A percentile compares a stretch with the other conserved stretches of the same genome.
phyloP scores from a whole-genome alignment of 2,888 invertebrate genomes.

The Piscicola geometra region DNA sequence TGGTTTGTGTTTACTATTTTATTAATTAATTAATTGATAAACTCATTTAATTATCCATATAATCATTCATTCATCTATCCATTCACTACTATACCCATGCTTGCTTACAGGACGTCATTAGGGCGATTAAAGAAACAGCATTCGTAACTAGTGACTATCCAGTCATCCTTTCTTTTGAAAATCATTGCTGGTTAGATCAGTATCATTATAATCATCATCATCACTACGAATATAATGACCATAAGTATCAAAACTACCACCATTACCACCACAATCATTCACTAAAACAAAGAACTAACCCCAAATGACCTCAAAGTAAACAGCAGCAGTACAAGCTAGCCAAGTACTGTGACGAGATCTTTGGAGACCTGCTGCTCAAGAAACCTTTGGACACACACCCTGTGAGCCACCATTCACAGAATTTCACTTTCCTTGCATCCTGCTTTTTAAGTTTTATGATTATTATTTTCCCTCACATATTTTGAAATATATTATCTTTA shows the following conservation, averaged over 20 bases:
- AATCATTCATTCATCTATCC: too few species aligned
- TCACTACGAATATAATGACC: conserved; percentile 39
- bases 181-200: conserved; percentile 82
- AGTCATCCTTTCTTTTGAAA: conserved; percentile 95
- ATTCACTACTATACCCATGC: neutral
- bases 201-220: too few species aligned
- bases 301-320: conserved; percentile 56
- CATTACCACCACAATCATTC: neutral
- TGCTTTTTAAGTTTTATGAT: too few species aligned
- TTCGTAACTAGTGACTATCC: conserved; percentile 97
- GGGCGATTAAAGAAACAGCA: conserved; percentile 92
- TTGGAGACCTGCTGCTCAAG: conserved; percentile 83
- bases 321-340: conserved; percentile 96
- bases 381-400: conserved; percentile 67
- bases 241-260: too few species aligned
- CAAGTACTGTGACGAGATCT: conserved; percentile 96
- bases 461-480: too few species aligned
- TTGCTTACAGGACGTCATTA: conserved; percentile 73
- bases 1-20: conserved; percentile 58
- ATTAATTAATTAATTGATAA: neutral
- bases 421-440: too few species aligned
- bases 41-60: conserved; percentile 8
- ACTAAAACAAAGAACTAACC: too few species aligned
- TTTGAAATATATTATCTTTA: too few species aligned
- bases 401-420: too few species aligned